Evolutionary conservation across 2,888 invertebrate genomes (phyloP).

Genomic region (Peribatodes rhomboidaria): DNA sequence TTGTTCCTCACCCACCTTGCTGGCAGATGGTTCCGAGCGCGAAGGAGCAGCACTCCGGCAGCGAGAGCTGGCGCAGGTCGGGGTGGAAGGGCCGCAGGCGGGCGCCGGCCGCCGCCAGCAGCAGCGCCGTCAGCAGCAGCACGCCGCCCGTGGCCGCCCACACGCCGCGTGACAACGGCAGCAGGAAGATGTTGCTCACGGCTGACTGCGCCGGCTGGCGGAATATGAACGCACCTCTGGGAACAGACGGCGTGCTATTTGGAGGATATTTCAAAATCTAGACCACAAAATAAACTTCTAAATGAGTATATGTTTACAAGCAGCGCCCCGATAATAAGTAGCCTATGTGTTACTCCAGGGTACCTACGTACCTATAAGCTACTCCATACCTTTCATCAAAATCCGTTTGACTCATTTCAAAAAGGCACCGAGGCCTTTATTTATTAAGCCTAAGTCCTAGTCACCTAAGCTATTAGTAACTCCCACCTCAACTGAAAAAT

Average conservation of each 20-base stretch:
- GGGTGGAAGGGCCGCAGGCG: conserved; percentile 35
- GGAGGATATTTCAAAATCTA: no score
- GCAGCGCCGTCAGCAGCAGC: conserved; percentile 52
- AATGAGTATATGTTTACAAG: no score
- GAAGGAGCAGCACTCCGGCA: conserved; percentile 82
- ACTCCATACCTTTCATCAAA: no score
- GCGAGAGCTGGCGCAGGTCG: conserved; percentile 55
- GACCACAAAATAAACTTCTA: background rate
- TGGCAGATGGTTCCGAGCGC: conserved; percentile 87
- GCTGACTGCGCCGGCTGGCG: conserved; percentile 88
- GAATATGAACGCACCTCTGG: conserved; percentile 86
- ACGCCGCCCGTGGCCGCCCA: conserved; percentile 75
- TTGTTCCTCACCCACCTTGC: conserved; percentile 74
- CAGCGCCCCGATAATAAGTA: no score
- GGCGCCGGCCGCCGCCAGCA: conserved; percentile 51
- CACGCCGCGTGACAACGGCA: conserved; percentile 87
- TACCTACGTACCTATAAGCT: no score
- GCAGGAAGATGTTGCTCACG: conserved; percentile 87
- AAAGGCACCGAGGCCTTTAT: no score
- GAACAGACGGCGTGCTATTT: conserved; percentile 13
- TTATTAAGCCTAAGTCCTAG: no score
- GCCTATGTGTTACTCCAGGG: no score
- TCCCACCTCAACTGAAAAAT: no score
- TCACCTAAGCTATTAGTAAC: no score
- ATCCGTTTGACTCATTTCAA: no score